phyloP scores from a whole-genome alignment of 2,797 vertebrate species.

The Macropodus opercularis region DNA sequence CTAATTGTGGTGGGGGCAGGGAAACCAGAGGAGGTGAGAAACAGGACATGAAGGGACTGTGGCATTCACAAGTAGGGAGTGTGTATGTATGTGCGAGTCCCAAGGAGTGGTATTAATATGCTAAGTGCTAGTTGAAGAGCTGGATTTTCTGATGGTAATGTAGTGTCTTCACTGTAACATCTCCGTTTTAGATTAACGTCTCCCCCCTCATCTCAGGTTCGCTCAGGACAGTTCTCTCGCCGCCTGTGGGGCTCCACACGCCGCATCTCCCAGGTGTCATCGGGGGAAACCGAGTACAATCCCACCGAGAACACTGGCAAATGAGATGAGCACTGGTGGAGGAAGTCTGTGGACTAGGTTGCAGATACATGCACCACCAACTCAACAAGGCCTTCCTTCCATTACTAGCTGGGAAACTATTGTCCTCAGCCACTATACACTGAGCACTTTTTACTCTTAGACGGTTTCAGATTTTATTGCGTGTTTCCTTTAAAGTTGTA shows the following conservation, averaged over 20 bases:
- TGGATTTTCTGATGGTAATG: slow-evolving; percentile 58
- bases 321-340: slow-evolving; percentile 50
- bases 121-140: slow-evolving; percentile 42
- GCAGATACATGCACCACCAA: neutral
- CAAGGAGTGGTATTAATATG: slow-evolving; percentile 36
- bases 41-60: slow-evolving; percentile 28
- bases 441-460: slow-evolving; percentile 77
- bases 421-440: slow-evolving; percentile 61
- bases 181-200: slow-evolving; percentile 33
- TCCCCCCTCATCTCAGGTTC: slow-evolving; percentile 80
- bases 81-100: neutral
- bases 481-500: slow-evolving; percentile 48
- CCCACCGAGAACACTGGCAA: slow-evolving; percentile 77
- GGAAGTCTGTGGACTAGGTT: slow-evolving; percentile 10
- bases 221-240: slow-evolving; percentile 87
- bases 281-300: slow-evolving; percentile 93
- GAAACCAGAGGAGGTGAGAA: slow-evolving; percentile 91
- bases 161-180: slow-evolving; percentile 17
- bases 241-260: slow-evolving; percentile 90
- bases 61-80: slow-evolving; percentile 13
- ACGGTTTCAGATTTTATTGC: slow-evolving; percentile 56
- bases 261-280: slow-evolving; percentile 92
- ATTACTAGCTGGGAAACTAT: slow-evolving; percentile 43
- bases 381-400: slow-evolving; percentile 36
- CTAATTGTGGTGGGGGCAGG: slow-evolving; percentile 96